phyloP scores from a whole-genome alignment of 2,888 invertebrate species.

The Tetragnatha montana region DNA sequence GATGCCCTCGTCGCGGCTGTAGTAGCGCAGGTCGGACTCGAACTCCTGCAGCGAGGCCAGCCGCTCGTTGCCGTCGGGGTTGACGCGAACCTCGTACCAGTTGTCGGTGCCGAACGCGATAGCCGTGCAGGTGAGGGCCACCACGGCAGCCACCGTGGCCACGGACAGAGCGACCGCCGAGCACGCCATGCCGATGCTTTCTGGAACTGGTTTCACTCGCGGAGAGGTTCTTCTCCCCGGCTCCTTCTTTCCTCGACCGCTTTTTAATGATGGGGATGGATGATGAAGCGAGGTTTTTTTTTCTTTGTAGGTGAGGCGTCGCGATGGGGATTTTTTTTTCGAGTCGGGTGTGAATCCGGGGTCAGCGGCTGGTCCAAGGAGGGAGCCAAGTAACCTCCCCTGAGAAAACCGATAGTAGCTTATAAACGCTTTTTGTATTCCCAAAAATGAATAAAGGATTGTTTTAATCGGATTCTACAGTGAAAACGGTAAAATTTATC shows the following conservation, averaged over 20 bases:
- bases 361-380: too few species aligned
- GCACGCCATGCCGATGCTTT: constrained; percentile 73
- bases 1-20: constrained; percentile 92
- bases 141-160: constrained; percentile 95
- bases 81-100: constrained; percentile 96
- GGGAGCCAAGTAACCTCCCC: too few species aligned
- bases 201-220: background rate
- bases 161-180: constrained; percentile 92
- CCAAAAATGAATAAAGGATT: too few species aligned
- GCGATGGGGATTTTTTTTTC: too few species aligned
- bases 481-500: too few species aligned
- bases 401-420: too few species aligned
- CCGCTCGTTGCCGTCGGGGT: constrained; percentile 75
- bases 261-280: background rate
- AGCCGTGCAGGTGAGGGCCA: constrained; percentile 92
- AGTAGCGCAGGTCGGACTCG: constrained; percentile 91
- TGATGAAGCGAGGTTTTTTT: background rate
- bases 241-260: background rate
- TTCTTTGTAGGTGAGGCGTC: too few species aligned
- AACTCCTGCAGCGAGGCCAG: constrained; percentile 77
- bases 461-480: too few species aligned
- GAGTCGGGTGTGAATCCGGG: too few species aligned
- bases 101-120: constrained; percentile 97
- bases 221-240: background rate
- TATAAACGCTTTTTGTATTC: too few species aligned